Conservation (phyloP, 2,888 invertebrate genomes). For the Eulithis prunata region DNA sequence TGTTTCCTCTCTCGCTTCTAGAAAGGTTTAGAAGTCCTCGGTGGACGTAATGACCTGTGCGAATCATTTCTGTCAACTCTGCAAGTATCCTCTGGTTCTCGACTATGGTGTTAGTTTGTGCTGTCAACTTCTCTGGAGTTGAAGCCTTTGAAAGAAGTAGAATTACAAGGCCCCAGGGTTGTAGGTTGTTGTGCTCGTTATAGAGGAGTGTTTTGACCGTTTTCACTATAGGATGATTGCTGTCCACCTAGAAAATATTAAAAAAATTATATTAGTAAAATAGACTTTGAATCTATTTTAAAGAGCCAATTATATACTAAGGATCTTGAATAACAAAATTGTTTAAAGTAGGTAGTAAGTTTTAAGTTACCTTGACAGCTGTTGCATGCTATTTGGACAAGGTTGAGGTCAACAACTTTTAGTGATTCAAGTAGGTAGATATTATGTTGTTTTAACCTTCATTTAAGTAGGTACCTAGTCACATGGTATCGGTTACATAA, state of each 20-base stretch:
- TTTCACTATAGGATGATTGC: constrained; percentile 74
- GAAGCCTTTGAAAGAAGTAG: constrained; percentile 74
- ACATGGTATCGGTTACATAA: constrained; percentile 30
- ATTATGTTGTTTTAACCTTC: constrained; percentile 20
- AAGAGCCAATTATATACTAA: neutral
- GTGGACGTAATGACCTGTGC: constrained; percentile 93
- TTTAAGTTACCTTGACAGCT: constrained; percentile 18
- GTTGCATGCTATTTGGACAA: constrained; percentile 25
- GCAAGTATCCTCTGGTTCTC: constrained; percentile 79
- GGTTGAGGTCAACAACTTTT: constrained; percentile 26
- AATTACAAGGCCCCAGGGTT: constrained; percentile 72
- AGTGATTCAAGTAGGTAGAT: neutral
- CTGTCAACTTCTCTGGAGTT: constrained; percentile 35
- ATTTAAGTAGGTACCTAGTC: constrained; percentile 6
- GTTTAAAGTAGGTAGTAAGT: neutral
- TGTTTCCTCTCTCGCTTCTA: constrained; percentile 74
- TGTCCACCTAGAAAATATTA: constrained; percentile 61
- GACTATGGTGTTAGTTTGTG: constrained; percentile 84
- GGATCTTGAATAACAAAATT: neutral
- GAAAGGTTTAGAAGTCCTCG: constrained; percentile 82
- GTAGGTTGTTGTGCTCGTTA: constrained; percentile 76
- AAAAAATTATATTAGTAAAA: neutral
- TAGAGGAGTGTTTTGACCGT: constrained; percentile 74
- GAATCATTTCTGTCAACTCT: constrained; percentile 94
- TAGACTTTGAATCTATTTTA: too few relatives aligned